phyloP scores from a whole-genome alignment of 2,113 vertebrate genomes.

The Pachypanchax playfairii region DNA sequence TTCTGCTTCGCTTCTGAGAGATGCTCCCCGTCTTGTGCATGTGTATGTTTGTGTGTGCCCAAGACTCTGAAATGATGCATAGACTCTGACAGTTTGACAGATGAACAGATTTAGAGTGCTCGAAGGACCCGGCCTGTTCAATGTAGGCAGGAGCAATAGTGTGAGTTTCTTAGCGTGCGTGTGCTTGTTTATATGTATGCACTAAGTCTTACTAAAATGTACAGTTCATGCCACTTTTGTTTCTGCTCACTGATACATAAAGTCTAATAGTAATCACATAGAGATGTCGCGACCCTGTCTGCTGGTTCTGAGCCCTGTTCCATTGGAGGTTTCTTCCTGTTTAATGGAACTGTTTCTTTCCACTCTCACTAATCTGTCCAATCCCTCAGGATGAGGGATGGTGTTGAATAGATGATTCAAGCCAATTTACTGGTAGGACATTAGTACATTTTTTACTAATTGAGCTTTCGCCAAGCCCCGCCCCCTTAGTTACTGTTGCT shows the following conservation, averaged over 20 bases:
- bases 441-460: too few species aligned
- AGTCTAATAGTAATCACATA: conserved; percentile 34
- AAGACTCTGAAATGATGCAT: conserved; percentile 75
- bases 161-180: conserved; percentile 32
- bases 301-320: too few species aligned
- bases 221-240: conserved; percentile 53
- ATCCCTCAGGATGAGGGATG: too few species aligned
- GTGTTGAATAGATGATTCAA: too few species aligned
- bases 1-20: conserved; percentile 67
- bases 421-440: too few species aligned
- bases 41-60: conserved; percentile 48
- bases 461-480: too few species aligned
- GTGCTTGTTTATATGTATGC: conserved; percentile 49
- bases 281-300: conserved; percentile 22
- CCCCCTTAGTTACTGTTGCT: too few species aligned
- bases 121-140: conserved; percentile 75
- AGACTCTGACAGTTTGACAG: conserved; percentile 81
- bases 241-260: conserved; percentile 48
- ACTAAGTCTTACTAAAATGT: conserved; percentile 54
- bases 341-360: too few species aligned
- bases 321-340: too few species aligned
- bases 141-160: conserved; percentile 70
- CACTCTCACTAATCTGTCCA: too few species aligned
- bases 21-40: conserved; percentile 50
- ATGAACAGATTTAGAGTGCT: conserved; percentile 81